Base-by-base conservation (phyloP, 2,888 invertebrate species). In the Melinaea marsaeus region DNA sequence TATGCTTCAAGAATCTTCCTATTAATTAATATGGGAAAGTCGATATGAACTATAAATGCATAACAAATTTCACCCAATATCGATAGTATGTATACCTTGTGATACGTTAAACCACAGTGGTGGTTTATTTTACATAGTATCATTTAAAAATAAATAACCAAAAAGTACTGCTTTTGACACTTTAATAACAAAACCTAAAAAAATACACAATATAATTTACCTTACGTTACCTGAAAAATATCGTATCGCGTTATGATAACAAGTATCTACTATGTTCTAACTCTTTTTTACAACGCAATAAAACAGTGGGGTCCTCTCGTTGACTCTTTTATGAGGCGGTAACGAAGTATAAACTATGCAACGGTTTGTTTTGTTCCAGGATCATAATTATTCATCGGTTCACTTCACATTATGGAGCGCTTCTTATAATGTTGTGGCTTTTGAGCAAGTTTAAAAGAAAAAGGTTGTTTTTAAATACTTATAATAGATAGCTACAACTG, bases 281-380 rank as follows among this genome's bases (percentile, higher is more conserved):
- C 73, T 70, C 70, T 73, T 74, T 74, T 75, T 76, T 74, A 77
- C 70, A 66, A 66, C 70, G 64, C 69, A 71, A 70, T 76, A 75
- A 76, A 77, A 70, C 70, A 72, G 69, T 59, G 69, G 65, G 67
- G 64, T 61, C 62, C 69, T 69, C 71, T 66, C 71, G 73, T 66
- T 70, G 75, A 73, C 69, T 72, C 68, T 74, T 75, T 75, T 75
- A 75, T 69, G 71, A 67, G 64, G 62, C 67, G 71, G 69, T 74
- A 72, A 76, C 72, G 71, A 73, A 70, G 69, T 70, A 72, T 75
- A 70, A 74, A 74, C 69, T 72, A 72, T 71, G 71, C 72, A 72
- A 70, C 66, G 69, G 63, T 63, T 71, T 67, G 62, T 67, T 69
- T 67, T 71, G 68, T 66, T 69, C 62, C 62, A 63, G 61, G 57